Evolutionary conservation across 2,113 vertebrate species (phyloP).

Genomic region (Melanostigma gelatinosum): DNA sequence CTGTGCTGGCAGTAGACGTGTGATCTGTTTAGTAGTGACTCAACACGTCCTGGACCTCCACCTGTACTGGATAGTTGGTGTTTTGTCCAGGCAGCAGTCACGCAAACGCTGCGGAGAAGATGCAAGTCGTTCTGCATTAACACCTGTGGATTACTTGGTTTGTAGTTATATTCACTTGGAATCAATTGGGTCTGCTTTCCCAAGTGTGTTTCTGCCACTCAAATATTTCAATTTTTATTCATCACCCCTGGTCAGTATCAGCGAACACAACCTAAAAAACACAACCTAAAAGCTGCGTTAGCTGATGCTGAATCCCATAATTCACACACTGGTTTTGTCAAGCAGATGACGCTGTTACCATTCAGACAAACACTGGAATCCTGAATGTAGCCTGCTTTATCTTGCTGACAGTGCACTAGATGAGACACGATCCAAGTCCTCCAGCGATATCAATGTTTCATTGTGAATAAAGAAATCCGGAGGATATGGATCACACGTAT

Average conservation of each 20-base stretch:
- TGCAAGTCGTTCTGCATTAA: neutral
- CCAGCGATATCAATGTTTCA: neutral
- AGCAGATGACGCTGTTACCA: neutral
- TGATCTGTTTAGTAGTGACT: neutral
- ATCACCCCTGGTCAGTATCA: neutral
- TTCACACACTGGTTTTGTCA: neutral
- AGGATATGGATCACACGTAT: neutral
- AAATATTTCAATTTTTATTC: constrained; percentile 1
- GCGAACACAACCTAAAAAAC: neutral
- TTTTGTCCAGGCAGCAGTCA: neutral
- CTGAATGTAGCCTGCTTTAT: neutral
- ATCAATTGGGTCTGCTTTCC: neutral
- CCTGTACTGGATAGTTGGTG: too few species aligned
- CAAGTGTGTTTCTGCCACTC: neutral
- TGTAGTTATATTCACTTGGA: neutral
- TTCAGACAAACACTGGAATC: neutral
- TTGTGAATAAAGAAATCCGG: neutral
- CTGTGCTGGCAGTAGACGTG: neutral
- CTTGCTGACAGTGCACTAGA: neutral
- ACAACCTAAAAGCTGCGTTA: too few species aligned
- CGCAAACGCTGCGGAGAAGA: neutral
- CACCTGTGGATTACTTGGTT: neutral
- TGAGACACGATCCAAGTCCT: neutral
- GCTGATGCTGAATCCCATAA: neutral
- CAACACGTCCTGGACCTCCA: too few species aligned